These are phyloP conservation scores for Centroberyx gerrardi DNA, from an alignment of 2,797 vertebrate genomes.

Conservation along the genomic window DNA sequence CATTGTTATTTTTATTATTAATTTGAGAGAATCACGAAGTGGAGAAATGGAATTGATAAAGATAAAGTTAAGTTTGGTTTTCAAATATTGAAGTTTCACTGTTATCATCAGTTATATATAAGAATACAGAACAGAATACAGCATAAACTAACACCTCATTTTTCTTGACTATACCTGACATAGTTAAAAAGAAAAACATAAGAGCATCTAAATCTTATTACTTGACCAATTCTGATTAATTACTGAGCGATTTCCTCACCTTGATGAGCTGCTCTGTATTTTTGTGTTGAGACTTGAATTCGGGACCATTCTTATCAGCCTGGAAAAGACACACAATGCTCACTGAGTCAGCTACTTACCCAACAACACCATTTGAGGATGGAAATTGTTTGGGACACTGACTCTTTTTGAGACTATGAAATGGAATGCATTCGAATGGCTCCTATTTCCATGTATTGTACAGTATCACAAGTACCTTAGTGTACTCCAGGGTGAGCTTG, in stretches of 20 bases:
- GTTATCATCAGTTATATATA: neutral
- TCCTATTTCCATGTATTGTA: neutral
- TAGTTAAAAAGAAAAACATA: neutral
- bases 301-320: slow-evolving; percentile 91
- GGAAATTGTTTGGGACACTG: neutral
- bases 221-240: neutral
- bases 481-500: slow-evolving; percentile 92
- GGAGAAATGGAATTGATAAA: neutral
- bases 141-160: neutral
- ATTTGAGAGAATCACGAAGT: neutral
- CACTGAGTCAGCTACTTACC: neutral
- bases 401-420: neutral
- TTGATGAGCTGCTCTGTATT: slow-evolving; percentile 94
- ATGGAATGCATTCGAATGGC: neutral
- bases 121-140: neutral
- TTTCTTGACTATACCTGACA: no score
- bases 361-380: neutral
- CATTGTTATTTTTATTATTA: neutral
- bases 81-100: neutral
- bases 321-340: slow-evolving; percentile 69
- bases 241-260: slow-evolving; percentile 81
- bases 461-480: slow-evolving; percentile 84
- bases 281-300: slow-evolving; percentile 89
- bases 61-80: neutral
- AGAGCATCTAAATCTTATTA: neutral